Evolutionary conservation across 2,113 vertebrate species (phyloP).

Genomic region (Centropus unirufus): DNA sequence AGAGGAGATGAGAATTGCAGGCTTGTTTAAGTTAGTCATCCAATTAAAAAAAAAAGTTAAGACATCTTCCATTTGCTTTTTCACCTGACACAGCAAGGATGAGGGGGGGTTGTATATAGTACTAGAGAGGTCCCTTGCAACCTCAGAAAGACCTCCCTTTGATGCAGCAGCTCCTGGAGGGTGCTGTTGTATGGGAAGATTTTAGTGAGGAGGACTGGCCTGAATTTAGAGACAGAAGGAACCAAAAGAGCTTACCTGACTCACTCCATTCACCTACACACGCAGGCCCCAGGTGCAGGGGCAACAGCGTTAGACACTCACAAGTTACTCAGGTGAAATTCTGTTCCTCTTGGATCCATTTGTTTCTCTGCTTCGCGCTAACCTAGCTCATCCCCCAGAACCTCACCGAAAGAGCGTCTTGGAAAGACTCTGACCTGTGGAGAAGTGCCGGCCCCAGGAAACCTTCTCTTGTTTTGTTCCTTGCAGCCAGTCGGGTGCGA

Average conservation of each 20-base stretch:
- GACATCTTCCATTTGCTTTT: not conserved
- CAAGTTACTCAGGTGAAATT: not conserved
- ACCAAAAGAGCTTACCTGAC: not conserved
- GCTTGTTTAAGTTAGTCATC: not conserved
- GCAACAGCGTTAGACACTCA: not conserved
- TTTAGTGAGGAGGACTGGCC: not conserved
- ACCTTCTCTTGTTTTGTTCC: not conserved
- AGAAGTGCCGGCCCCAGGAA: not conserved
- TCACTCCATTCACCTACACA: not conserved
- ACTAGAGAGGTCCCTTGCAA: not conserved
- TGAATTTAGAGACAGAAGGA: not conserved
- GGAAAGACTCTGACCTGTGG: not conserved
- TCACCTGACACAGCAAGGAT: not conserved
- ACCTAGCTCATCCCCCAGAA: not conserved
- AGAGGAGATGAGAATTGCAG: not conserved
- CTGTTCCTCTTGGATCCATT: not conserved
- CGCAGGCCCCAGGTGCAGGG: not conserved
- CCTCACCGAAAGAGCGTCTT: not conserved
- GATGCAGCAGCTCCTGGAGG: not conserved
- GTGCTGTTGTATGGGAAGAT: too few relatives aligned
- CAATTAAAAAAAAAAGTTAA: not conserved
- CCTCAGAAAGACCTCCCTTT: not conserved
- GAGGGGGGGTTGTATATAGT: not conserved
- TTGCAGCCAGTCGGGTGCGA: conserved; percentile 88
- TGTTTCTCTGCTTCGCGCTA: not conserved